A percentile compares a stretch with the other conserved stretches of the same genome.
Conservation (phyloP, 2,113 vertebrate species). For the Neolamprologus variostigma region DNA sequence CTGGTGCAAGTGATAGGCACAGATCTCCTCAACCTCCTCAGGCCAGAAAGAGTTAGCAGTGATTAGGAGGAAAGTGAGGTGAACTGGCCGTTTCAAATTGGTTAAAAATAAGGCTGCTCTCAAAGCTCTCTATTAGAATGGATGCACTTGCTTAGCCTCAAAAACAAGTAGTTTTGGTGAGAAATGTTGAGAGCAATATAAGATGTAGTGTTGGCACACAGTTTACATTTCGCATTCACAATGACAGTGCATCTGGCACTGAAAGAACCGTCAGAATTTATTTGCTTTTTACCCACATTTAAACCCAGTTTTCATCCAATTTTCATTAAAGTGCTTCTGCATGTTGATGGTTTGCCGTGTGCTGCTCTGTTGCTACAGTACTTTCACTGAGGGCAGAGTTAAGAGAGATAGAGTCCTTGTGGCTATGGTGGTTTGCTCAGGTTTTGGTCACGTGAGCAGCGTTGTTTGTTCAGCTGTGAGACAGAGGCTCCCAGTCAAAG, state of each 20-base stretch:
- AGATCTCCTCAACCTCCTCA: neutral
- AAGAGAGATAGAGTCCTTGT: neutral
- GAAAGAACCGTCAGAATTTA: neutral
- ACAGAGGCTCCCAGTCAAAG: neutral
- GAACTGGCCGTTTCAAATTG: neutral
- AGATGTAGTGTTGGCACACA: neutral
- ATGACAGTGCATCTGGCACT: neutral
- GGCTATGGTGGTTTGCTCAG: neutral
- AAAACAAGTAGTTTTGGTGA: neutral
- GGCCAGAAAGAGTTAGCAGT: neutral
- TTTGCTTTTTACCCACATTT: neutral
- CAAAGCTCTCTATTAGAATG: neutral
- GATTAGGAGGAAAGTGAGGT: neutral
- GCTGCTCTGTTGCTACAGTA: neutral
- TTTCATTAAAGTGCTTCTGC: neutral
- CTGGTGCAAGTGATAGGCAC: neutral
- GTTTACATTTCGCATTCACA: neutral
- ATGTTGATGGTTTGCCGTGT: neutral
- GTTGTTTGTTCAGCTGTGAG: slow-evolving; percentile 21
- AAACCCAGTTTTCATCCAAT: neutral
- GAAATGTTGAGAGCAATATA: neutral
- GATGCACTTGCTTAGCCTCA: neutral
- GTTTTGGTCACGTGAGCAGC: neutral
- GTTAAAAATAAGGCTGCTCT: neutral
- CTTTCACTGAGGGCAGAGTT: neutral